A percentile compares a stretch with the other conserved stretches of the same genome.
phyloP scores from a whole-genome alignment of 2,113 vertebrate species.

The Acanthisitta chloris region DNA sequence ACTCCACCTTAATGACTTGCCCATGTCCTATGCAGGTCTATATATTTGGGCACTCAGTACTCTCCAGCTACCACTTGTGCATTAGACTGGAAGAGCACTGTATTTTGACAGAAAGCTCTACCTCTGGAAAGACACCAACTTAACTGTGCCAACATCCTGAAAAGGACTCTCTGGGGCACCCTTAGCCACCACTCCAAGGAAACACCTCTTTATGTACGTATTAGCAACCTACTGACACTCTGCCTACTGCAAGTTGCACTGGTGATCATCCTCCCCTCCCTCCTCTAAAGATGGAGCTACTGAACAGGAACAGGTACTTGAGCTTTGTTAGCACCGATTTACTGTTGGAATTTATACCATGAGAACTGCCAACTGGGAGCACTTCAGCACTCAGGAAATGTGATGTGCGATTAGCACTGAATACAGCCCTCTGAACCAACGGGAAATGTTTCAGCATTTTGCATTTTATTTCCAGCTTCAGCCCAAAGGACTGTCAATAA shows the following conservation, averaged over 20 bases:
- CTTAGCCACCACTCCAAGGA: neutral
- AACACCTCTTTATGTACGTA: neutral
- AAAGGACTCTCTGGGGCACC: slow-evolving; percentile 5
- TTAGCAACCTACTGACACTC: slow-evolving; percentile 24
- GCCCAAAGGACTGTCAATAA: slow-evolving; percentile 19
- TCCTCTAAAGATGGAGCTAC: slow-evolving; percentile 15
- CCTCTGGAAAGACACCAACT: neutral
- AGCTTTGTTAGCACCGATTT: slow-evolving; percentile 36
- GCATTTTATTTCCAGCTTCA: slow-evolving; percentile 9
- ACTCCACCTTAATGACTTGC: neutral
- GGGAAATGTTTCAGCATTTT: neutral
- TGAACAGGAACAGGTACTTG: slow-evolving; percentile 11
- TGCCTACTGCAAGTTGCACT: neutral
- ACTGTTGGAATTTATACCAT: neutral
- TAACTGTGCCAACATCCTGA: neutral
- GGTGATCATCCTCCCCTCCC: neutral
- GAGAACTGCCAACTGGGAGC: slow-evolving; percentile 6
- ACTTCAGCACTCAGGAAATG: neutral
- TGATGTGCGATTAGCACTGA: neutral
- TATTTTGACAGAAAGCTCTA: neutral
- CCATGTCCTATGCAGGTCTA: neutral
- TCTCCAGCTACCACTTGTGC: slow-evolving; percentile 4
- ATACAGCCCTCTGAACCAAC: neutral
- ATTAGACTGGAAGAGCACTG: neutral
- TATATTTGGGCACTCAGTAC: neutral